Evolutionary conservation across 1,140 invertebrate species (phyloP).

Genomic region (Physella acuta): DNA sequence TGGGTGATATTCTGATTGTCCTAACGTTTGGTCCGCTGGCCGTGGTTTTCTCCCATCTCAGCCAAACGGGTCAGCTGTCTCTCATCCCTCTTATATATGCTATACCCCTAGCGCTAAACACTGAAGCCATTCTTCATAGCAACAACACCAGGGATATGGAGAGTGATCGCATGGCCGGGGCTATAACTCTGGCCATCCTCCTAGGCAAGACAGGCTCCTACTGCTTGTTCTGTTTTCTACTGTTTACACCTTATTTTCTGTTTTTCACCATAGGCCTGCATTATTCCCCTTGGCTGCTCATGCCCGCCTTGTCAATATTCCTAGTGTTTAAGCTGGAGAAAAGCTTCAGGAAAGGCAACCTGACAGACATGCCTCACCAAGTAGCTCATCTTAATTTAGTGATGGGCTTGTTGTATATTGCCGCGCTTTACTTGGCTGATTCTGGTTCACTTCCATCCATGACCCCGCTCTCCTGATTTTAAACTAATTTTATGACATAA

Average conservation of each 20-base stretch:
- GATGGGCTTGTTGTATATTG: slow-evolving; percentile 85
- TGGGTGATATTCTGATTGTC: slow-evolving; percentile 86
- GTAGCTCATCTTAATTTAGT: slow-evolving; percentile 88
- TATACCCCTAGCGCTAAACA: slow-evolving; percentile 88
- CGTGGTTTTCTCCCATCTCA: slow-evolving; percentile 90
- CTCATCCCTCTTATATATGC: slow-evolving; percentile 79
- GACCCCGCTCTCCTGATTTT: too few relatives aligned
- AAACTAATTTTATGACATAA: too few relatives aligned
- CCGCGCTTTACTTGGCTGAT: slow-evolving; percentile 63
- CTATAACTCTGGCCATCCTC: slow-evolving; percentile 90
- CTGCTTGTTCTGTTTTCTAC: slow-evolving; percentile 83
- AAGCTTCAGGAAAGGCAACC: slow-evolving; percentile 77
- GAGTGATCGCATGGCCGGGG: slow-evolving; percentile 80
- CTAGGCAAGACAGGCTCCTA: slow-evolving; percentile 88
- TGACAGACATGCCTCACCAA: slow-evolving; percentile 80
- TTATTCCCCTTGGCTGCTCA: slow-evolving; percentile 78
- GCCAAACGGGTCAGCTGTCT: slow-evolving; percentile 79
- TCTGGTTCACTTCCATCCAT: slow-evolving; percentile 31
- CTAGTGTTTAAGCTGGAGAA: slow-evolving; percentile 88
- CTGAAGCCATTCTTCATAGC: slow-evolving; percentile 90
- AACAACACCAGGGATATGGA: slow-evolving; percentile 92
- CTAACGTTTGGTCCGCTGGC: slow-evolving; percentile 92
- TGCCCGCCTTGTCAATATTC: slow-evolving; percentile 84
- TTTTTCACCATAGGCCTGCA: slow-evolving; percentile 81
- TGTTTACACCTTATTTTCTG: slow-evolving; percentile 89